These are phyloP conservation scores for Etheostoma nigrum DNA, from an alignment of 2,797 vertebrate genomes.

Conservation along the genomic window DNA sequence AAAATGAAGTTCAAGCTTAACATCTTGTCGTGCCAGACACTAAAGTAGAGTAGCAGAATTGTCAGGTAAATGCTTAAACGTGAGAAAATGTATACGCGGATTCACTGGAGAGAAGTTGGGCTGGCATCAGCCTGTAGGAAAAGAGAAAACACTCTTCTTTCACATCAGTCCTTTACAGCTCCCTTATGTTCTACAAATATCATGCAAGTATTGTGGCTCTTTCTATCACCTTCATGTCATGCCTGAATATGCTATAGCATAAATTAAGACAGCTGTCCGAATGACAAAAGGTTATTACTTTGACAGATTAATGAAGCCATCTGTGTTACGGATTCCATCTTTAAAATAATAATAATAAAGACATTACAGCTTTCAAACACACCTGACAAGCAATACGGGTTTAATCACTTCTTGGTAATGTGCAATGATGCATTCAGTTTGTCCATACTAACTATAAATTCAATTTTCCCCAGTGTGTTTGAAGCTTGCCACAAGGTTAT, in stretches of 20 bases:
- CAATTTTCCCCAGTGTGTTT: slow-evolving; percentile 78
- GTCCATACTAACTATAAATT: slow-evolving; percentile 7
- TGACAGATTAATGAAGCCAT: background rate
- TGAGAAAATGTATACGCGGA: too few relatives aligned
- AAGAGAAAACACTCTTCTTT: background rate
- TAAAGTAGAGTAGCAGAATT: background rate
- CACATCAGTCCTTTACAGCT: background rate
- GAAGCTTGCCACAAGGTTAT: slow-evolving; percentile 79
- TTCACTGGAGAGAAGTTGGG: background rate
- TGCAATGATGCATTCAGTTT: slow-evolving; percentile 1
- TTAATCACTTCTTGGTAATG: background rate
- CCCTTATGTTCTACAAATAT: background rate
- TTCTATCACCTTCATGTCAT: background rate
- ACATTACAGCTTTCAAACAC: background rate
- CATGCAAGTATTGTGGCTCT: background rate
- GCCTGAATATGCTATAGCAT: too few relatives aligned
- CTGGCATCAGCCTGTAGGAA: background rate
- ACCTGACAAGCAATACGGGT: background rate
- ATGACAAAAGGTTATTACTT: background rate
- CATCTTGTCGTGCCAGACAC: too few relatives aligned
- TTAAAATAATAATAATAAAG: background rate
- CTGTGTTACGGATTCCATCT: background rate
- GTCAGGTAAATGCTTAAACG: background rate
- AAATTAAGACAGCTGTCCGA: too few relatives aligned
- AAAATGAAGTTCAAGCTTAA: too few relatives aligned